Base-by-base conservation (phyloP, 2,888 invertebrate species). In the Mesochorus sp. region DNA sequence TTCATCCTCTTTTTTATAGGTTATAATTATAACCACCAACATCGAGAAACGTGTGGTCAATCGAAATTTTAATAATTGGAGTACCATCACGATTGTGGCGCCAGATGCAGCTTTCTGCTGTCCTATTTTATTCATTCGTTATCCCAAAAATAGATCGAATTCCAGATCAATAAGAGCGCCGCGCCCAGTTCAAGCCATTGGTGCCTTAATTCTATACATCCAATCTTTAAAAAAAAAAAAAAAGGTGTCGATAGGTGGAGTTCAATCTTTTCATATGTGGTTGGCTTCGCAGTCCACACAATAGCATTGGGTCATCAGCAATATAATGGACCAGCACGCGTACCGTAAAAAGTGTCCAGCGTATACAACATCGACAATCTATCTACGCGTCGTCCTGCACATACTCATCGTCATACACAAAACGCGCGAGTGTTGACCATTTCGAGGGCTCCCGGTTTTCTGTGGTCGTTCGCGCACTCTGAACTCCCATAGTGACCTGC, bases 401-500 rank as follows among this genome's bases (percentile, higher is more conserved):
- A 26, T 24, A 26, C 31, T 55, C 28, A 55, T 12, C n/a, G n/a
- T 12, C 24, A 21, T 21, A 6, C 17, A 37, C 47, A 21, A 39
- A n/a, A n/a, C n/a, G n/a, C 59, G 26, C 19, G 44, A 59, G 51
- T 61, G 17, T 17, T 51, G 57, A 53, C 68, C 62, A 62, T 57
- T 64, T 47, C 55, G 55, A 44, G 10, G 4, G 64, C 44, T 78
- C 49, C 74, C 59, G 66, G 70, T 70, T 78, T 47, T 26, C 28
- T 47, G 64, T 28, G 34, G 42, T 70, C 62, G 17, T 14, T 59
- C 57, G n/a, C n/a, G n/a, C n/a, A 47, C 59, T 37, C 17, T 26
- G 59, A 51, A 57, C 26, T 67, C n/a, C n/a, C n/a, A n/a, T 73
- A 76, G 62, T 70, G 78, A 82, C 84, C 78, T 70, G n/a, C n/a